Conservation (phyloP, 1,140 invertebrate genomes). For the Bombus ignitus region DNA sequence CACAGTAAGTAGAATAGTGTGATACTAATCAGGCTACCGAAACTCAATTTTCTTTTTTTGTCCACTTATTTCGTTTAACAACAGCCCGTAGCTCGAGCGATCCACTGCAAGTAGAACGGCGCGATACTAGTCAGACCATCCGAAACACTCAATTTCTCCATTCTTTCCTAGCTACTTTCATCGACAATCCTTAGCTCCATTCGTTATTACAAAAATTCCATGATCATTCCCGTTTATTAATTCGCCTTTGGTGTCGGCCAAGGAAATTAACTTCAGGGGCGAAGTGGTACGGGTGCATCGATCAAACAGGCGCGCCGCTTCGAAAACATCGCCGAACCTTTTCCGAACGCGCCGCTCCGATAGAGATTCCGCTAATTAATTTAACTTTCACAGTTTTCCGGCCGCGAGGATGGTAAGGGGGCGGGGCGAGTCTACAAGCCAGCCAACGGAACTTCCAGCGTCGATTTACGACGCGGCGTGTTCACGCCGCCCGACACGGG, state of each 20-base stretch:
- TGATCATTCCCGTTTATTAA: slow-evolving; percentile 22
- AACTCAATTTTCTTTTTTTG: too few species aligned
- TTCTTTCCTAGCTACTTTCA: too few species aligned
- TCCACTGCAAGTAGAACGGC: not conserved
- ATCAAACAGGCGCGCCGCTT: slow-evolving; percentile 19
- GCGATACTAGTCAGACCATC: not conserved
- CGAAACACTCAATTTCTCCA: not conserved
- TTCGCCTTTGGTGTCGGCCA: not conserved
- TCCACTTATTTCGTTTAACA: too few species aligned
- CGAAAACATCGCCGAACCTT: slow-evolving; percentile 29
- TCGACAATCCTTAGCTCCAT: not conserved
- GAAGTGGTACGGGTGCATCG: slow-evolving; percentile 14
- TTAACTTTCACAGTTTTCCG: slow-evolving; percentile 53
- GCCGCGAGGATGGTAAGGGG: not conserved
- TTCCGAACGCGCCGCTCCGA: slow-evolving; percentile 34
- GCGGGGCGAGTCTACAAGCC: not conserved
- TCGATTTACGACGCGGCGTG: slow-evolving; percentile 52
- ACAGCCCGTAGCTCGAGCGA: not conserved
- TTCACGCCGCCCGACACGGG: slow-evolving; percentile 19
- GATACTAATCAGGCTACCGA: too few species aligned
- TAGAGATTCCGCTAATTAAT: slow-evolving; percentile 53
- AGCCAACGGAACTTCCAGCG: slow-evolving; percentile 29
- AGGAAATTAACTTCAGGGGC: slow-evolving; percentile 39
- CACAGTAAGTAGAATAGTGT: too few species aligned
- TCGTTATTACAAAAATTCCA: not conserved